phyloP scores from a whole-genome alignment of 1,140 invertebrate genomes.

The Leptinotarsa texana region DNA sequence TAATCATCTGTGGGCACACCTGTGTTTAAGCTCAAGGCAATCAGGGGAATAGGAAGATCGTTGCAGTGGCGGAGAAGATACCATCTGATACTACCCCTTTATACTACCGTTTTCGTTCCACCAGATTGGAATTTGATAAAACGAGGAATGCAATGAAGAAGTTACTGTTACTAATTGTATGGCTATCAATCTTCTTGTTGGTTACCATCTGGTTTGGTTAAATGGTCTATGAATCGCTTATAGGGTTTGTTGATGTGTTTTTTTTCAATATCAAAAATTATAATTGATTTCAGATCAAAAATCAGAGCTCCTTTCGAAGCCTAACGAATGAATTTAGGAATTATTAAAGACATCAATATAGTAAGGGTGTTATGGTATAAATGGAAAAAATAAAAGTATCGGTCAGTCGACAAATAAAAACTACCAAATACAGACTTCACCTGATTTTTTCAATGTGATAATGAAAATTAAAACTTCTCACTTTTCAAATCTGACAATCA shows the following conservation, averaged over 20 bases:
- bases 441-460: too few species aligned
- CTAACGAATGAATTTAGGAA: too few species aligned
- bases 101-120: conserved; percentile 16
- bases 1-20: conserved; percentile 16
- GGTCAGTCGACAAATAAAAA: too few species aligned
- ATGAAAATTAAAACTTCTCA: too few species aligned
- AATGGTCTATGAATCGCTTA: too few species aligned
- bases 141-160: conserved; percentile 16
- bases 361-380: too few species aligned
- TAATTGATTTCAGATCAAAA: not conserved
- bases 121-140: conserved; percentile 17
- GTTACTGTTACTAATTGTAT: conserved; percentile 20
- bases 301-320: too few species aligned
- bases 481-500: too few species aligned
- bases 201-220: not conserved
- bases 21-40: conserved; percentile 17
- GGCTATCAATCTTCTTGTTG: conserved; percentile 8
- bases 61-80: conserved; percentile 4
- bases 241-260: too few species aligned
- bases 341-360: too few species aligned
- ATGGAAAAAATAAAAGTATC: too few species aligned
- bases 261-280: not conserved
- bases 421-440: too few species aligned
- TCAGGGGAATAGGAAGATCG: conserved; percentile 14
- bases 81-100: conserved; percentile 17